These are phyloP conservation scores for Myopa tessellatipennis DNA, from an alignment of 2,888 invertebrate species.

Conservation along the genomic window DNA sequence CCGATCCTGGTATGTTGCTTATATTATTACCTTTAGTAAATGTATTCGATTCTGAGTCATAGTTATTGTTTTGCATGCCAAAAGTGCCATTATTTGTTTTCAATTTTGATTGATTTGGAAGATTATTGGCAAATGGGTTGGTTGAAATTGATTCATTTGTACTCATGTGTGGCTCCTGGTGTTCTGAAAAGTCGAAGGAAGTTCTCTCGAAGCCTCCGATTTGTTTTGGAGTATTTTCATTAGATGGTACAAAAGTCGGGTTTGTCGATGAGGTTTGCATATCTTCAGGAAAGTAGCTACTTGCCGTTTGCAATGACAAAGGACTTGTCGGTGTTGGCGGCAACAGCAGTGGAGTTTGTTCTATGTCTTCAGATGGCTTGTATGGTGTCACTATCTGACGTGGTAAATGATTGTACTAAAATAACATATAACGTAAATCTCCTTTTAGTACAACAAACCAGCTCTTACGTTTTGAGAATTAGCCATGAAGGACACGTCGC, in stretches of 20 bases:
- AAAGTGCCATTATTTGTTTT: conserved; percentile 54
- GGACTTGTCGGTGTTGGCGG: conserved; percentile 69
- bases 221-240: conserved; percentile 66
- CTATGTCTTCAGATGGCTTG: conserved; percentile 86
- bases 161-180: conserved; percentile 41
- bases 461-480: conserved; percentile 66
- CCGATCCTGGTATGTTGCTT: conserved; percentile 43
- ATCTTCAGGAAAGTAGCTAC: conserved; percentile 67
- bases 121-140: conserved; percentile 63
- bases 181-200: conserved; percentile 63
- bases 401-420: conserved; percentile 81
- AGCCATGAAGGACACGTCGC: conserved; percentile 81
- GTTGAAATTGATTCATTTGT: conserved; percentile 55
- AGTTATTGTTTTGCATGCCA: conserved; percentile 65
- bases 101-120: conserved; percentile 42
- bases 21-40: conserved; percentile 56
- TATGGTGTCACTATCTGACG: conserved; percentile 90
- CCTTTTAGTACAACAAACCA: not conserved
- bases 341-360: conserved; percentile 75
- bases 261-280: conserved; percentile 61
- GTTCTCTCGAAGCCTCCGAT: conserved; percentile 50
- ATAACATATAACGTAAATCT: conserved; percentile 7
- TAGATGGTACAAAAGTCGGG: conserved; percentile 67
- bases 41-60: conserved; percentile 60
- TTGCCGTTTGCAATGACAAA: conserved; percentile 68